Percentiles rank a stretch among this genome's conserved stretches.
These are phyloP conservation scores for Cataglyphis cursor DNA, from an alignment of 2,888 invertebrate species.

Conservation along the genomic window DNA sequence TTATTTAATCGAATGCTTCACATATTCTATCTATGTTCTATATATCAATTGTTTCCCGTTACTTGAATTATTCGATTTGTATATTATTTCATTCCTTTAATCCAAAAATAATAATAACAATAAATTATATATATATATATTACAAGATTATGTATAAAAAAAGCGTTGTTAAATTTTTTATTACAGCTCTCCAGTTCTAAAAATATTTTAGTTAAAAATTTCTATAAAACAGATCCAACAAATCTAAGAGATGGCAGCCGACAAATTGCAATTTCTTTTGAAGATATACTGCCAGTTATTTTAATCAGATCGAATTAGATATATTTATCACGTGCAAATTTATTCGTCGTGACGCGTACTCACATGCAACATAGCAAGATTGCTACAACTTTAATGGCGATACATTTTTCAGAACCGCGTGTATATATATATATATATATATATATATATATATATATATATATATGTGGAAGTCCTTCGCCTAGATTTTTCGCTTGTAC, in stretches of 20 bases:
- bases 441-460: background rate
- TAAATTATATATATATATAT: background rate
- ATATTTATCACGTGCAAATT: constrained; percentile 34
- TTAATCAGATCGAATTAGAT: constrained; percentile 33
- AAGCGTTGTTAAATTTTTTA: too few species aligned
- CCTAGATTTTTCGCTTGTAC: background rate
- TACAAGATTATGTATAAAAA: too few species aligned
- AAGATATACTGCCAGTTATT: constrained; percentile 25
- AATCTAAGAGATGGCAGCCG: background rate
- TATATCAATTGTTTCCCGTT: background rate
- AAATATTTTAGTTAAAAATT: background rate
- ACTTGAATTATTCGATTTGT: background rate
- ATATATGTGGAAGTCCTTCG: background rate
- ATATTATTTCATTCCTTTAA: background rate
- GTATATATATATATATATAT: background rate
- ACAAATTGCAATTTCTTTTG: background rate
- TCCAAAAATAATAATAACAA: background rate
- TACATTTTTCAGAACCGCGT: constrained; percentile 22
- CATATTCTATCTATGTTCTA: background rate
- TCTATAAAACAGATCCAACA: constrained; percentile 7
- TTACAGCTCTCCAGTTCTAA: too few species aligned
- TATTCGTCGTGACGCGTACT: background rate
- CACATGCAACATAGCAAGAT: constrained; percentile 2
- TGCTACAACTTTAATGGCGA: constrained; percentile 32
- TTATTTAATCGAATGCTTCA: background rate